These are phyloP conservation scores for Furnarius figulus DNA, from an alignment of 2,113 vertebrate species.

Conservation along the genomic window DNA sequence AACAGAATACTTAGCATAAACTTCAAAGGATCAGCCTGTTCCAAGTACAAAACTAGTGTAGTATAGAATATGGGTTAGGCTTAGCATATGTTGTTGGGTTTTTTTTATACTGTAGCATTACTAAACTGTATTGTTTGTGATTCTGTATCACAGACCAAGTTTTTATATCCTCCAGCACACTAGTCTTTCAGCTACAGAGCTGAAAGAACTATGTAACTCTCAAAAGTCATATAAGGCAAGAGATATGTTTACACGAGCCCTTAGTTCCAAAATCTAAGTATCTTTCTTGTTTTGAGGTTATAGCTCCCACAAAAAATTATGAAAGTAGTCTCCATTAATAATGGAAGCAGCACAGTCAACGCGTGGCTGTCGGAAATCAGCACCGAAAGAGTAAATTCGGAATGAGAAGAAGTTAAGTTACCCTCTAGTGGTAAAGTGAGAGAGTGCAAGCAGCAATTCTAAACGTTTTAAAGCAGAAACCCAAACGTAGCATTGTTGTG, in stretches of 20 bases:
- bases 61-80: no score
- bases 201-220: neutral
- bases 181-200: neutral
- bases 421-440: constrained; percentile 29
- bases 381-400: neutral
- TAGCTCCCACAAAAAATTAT: neutral
- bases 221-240: neutral
- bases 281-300: fast-evolving
- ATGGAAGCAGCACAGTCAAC: neutral
- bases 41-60: neutral
- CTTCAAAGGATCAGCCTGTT: neutral
- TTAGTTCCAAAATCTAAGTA: neutral
- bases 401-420: neutral
- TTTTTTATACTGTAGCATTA: neutral
- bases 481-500: fast-evolving
- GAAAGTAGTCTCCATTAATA: neutral
- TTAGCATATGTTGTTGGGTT: neutral
- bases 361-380: fast-evolving
- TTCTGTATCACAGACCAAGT: neutral
- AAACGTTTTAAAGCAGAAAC: neutral
- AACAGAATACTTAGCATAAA: neutral
- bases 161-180: neutral
- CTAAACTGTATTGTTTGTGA: neutral
- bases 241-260: fast-evolving
- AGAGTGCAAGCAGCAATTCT: neutral